These are phyloP conservation scores for Hypercompe scribonia DNA, from an alignment of 2,888 invertebrate species.

Conservation along the genomic window DNA sequence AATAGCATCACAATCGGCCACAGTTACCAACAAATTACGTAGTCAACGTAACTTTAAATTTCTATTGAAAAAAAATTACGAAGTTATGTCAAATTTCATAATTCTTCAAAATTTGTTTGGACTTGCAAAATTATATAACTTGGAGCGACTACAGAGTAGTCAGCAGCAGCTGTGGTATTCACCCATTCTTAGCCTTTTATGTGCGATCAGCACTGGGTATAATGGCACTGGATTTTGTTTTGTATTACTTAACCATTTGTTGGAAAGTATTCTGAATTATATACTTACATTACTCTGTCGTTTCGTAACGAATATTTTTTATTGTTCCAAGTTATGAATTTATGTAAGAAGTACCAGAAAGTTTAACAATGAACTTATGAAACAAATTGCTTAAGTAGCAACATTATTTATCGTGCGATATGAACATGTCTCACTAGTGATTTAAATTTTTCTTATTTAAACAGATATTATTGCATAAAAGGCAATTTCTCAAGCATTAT, in stretches of 20 bases:
- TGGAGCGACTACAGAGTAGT: slow-evolving; percentile 9
- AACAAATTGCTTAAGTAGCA: not conserved
- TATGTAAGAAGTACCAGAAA: not conserved
- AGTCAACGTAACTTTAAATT: slow-evolving; percentile 21
- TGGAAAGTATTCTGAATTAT: slow-evolving; percentile 17
- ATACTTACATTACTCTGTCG: slow-evolving; percentile 24
- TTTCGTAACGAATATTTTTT: slow-evolving; percentile 22
- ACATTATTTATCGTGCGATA: not conserved
- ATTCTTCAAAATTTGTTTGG: slow-evolving; percentile 22
- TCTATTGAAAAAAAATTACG: slow-evolving; percentile 29
- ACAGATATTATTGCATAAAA: not conserved
- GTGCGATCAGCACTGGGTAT: slow-evolving; percentile 13
- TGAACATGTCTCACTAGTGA: not conserved
- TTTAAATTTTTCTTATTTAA: not conserved
- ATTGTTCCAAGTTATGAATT: slow-evolving; percentile 10
- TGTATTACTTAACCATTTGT: slow-evolving; percentile 36
- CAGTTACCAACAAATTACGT: slow-evolving; percentile 34
- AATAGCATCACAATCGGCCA: slow-evolving; percentile 25
- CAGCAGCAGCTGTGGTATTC: slow-evolving; percentile 18
- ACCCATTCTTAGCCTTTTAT: slow-evolving; percentile 23
- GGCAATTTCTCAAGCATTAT: not conserved
- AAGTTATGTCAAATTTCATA: slow-evolving; percentile 41
- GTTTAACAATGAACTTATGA: not conserved
- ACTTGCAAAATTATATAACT: slow-evolving; percentile 34
- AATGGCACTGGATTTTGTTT: slow-evolving; percentile 35